A percentile compares a stretch with the other conserved stretches of the same genome.
Evolutionary conservation across 2,113 vertebrate genomes (phyloP).

Genomic region (Tinamus guttatus): DNA sequence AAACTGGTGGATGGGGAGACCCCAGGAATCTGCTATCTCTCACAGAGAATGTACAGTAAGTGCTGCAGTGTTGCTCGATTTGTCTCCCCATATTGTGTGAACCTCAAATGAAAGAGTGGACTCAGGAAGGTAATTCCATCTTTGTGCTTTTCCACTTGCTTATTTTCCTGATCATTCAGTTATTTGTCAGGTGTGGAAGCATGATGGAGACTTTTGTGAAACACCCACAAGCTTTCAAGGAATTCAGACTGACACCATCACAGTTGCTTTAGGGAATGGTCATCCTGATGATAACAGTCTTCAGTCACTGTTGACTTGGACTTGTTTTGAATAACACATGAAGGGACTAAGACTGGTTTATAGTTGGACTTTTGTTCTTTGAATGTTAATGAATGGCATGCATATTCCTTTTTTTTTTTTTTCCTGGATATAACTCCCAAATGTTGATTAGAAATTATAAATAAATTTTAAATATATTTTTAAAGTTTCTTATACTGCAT

Average conservation of each 20-base stretch:
- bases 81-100: not conserved
- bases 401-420: not conserved
- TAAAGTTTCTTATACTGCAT: not conserved
- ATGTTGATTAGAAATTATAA: not conserved
- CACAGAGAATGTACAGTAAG: accelerated
- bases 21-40: not conserved
- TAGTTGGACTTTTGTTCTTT: not conserved
- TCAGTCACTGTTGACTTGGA: not conserved
- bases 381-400: not conserved
- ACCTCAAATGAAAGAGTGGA: not conserved
- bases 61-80: not conserved
- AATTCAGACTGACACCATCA: not conserved
- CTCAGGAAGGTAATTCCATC: not conserved
- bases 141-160: not conserved
- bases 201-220: not conserved
- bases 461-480: not conserved
- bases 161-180: not conserved
- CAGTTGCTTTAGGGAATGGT: not conserved
- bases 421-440: not conserved
- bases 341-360: not conserved
- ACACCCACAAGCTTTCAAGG: not conserved
- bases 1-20: not conserved
- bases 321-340: not conserved
- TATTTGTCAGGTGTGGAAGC: not conserved
- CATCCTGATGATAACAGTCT: not conserved